Evolutionary conservation across 2,888 invertebrate genomes (phyloP).

Genomic region (Carabus problematicus): DNA sequence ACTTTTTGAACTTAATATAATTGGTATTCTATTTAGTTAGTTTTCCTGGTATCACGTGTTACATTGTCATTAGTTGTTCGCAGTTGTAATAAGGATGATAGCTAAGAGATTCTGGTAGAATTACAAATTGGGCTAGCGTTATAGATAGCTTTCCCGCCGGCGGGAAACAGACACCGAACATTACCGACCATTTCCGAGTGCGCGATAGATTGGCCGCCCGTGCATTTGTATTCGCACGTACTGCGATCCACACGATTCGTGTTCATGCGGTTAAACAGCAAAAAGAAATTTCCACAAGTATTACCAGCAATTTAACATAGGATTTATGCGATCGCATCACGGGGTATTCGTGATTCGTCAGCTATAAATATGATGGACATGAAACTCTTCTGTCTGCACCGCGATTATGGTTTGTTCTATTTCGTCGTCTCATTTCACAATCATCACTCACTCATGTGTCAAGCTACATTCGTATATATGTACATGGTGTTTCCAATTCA

Average conservation of each 20-base stretch:
- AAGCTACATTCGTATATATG: no score
- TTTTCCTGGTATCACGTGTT: no score
- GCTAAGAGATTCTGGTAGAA: constrained; percentile 25
- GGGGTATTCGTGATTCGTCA: constrained; percentile 28
- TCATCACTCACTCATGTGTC: no score
- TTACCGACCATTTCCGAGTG: constrained; percentile 30
- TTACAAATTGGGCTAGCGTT: constrained; percentile 31
- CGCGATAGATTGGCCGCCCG: not conserved
- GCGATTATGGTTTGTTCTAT: not conserved
- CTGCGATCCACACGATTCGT: not conserved
- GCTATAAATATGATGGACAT: constrained; percentile 17
- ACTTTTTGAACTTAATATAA: no score
- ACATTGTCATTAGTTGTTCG: no score
- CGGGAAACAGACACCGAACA: constrained; percentile 16
- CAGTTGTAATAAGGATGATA: no score
- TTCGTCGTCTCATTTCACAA: not conserved
- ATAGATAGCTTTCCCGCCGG: constrained; percentile 12
- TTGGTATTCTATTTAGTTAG: no score
- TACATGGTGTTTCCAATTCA: no score
- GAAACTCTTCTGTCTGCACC: no score
- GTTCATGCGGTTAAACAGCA: not conserved
- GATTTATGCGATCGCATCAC: constrained; percentile 14
- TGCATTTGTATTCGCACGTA: constrained; percentile 23
- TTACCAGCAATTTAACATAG: constrained; percentile 34
- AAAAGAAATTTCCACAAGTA: constrained; percentile 28